Conservation (phyloP, 2,888 invertebrate genomes). For the Tortricodes alternella region DNA sequence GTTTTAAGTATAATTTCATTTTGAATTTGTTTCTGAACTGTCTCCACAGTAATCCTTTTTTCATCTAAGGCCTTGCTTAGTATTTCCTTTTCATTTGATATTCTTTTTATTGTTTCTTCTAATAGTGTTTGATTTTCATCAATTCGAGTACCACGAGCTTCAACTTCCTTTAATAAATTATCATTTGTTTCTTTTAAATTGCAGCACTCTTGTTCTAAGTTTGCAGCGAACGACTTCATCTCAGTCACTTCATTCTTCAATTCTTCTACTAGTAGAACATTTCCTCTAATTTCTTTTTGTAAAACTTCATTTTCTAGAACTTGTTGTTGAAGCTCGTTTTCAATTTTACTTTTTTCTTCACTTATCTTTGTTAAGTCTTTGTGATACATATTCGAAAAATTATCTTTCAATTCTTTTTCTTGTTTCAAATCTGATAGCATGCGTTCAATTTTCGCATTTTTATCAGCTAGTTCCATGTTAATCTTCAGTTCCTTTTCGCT, state of each 20-base stretch:
- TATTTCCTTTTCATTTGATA: not conserved
- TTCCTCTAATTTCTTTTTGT: not conserved
- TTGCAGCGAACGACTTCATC: not conserved
- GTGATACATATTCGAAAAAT: constrained; percentile 2
- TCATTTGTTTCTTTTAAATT: constrained; percentile 9
- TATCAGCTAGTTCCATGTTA: constrained; percentile 3
- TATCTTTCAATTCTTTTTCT: constrained; percentile 5
- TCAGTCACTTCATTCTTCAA: not conserved
- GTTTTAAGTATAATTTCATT: not conserved
- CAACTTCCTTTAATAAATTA: not conserved
- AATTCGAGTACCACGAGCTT: not conserved
- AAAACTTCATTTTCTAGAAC: not conserved
- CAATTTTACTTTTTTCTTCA: constrained; percentile 2
- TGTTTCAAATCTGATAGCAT: constrained; percentile 1
- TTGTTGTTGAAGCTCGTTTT: not conserved
- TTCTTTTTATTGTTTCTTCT: not conserved
- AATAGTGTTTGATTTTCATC: not conserved
- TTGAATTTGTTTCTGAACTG: not conserved
- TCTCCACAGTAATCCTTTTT: not conserved
- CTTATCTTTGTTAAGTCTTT: not conserved
- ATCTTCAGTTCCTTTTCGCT: constrained; percentile 2
- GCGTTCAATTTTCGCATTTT: not conserved
- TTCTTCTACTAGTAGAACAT: not conserved
- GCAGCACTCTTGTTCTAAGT: not conserved
- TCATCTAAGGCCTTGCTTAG: not conserved